Evolutionary conservation across 2,797 vertebrate species (phyloP), one percentile per base, ranked within the genome.

Genomic region (Austrolebias charrua): DNA sequence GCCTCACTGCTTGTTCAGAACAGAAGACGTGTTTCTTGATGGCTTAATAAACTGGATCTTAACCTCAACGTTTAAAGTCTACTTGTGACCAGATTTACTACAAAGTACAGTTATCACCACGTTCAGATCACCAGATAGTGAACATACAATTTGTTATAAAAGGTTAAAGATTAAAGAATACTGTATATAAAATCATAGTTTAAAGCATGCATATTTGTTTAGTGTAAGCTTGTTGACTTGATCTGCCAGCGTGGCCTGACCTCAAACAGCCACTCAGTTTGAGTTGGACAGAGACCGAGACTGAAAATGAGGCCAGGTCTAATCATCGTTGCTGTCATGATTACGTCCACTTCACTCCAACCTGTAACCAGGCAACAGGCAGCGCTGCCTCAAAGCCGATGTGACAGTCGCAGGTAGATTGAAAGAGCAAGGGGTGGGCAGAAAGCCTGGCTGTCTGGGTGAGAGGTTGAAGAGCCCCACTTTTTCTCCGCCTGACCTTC

Each of bases 311-410:
- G 88, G 83, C 90, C 88, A 85, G 74, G 82, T 90, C 83, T 78
- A 86, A 89, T 89, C 88, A 90, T 83, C 88, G 71, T 63, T 69
- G 85, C 86, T 80, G 88, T 84, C 88, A 86, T 81, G 80, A 85
- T 88, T 81, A 80, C 84, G 89, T 88, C 89, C 82, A 79, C 66
- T 83, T 78, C 83, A 76, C 80, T 87, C 80, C 58, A 69, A 84
- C 72, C 71, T 76, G 89, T 90, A 86, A 86, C 86, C 82, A 89
- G 83, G 89, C 88, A 89, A 89, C 90, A 78, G 74, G 69, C 78
- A 64, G 55, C 9, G 31, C 70, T 54, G 73, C 75, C 71, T 75
- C 79, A 86, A 86, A 87, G 78, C 75, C 49, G 71, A 86, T 85
- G 81, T 86, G 89, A 90, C 83, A 88, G 80, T 55, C 68, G 81